A percentile compares a stretch with the other conserved stretches of the same genome.
Evolutionary conservation across 2,888 invertebrate genomes (phyloP).

Genomic region (Calliphora vomitoria): DNA sequence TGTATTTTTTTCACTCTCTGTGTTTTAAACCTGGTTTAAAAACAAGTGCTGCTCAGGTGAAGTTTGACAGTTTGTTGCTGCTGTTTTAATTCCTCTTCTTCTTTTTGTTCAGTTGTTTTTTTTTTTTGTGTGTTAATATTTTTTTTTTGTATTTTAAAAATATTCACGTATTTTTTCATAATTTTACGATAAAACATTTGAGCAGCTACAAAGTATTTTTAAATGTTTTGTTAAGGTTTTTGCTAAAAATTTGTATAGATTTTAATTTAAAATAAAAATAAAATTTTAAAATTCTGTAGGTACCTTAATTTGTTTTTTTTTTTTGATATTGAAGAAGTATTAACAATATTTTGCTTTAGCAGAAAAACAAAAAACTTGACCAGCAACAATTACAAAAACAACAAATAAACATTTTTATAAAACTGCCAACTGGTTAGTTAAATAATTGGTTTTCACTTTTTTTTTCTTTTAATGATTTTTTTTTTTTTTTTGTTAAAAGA

Average conservation of each 20-base stretch:
- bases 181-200: constrained; percentile 70
- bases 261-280: background rate
- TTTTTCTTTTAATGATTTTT: constrained; percentile 45
- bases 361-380: constrained; percentile 45
- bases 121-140: background rate
- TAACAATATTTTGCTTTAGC: constrained; percentile 26
- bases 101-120: constrained; percentile 29
- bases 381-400: constrained; percentile 40
- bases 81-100: constrained; percentile 48
- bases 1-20: background rate
- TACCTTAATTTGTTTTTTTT: constrained; percentile 21
- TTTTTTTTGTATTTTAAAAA: constrained; percentile 31
- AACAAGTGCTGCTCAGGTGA: constrained; percentile 61
- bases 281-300: constrained; percentile 12
- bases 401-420: constrained; percentile 47
- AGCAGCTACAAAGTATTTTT: background rate
- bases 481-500: constrained; percentile 40
- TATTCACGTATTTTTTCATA: constrained; percentile 70
- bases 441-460: constrained; percentile 73
- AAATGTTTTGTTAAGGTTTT: background rate
- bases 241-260: constrained; percentile 30
- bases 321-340: background rate
- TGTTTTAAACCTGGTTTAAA: constrained; percentile 43
- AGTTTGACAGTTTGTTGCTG: constrained; percentile 59
- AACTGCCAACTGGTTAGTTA: constrained; percentile 72